Evolutionary conservation across 2,797 vertebrate species (phyloP).

Genomic region (Alca torda): DNA sequence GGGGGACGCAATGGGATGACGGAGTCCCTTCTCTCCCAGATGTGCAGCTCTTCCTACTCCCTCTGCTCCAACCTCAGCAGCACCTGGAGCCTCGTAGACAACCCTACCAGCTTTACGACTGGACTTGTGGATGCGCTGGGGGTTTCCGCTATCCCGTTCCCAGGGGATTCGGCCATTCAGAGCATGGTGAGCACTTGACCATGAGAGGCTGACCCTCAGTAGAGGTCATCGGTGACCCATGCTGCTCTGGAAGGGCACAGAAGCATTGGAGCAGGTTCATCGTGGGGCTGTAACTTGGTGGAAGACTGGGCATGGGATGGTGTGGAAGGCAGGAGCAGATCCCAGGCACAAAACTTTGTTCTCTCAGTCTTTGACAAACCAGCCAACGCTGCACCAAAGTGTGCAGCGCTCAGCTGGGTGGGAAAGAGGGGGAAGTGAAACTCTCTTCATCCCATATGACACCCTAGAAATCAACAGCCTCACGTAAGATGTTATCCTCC

Average conservation of each 20-base stretch:
- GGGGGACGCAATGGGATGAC: neutral
- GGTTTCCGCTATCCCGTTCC: neutral
- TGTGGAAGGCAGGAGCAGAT: neutral
- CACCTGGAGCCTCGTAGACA: slow-evolving; percentile 77
- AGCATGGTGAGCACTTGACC: slow-evolving; percentile 61
- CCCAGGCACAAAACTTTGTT: neutral
- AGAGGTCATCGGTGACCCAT: neutral
- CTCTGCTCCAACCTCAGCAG: slow-evolving; percentile 80
- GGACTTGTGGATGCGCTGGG: neutral
- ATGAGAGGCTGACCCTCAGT: neutral
- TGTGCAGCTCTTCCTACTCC: slow-evolving; percentile 77
- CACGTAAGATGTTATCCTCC: neutral
- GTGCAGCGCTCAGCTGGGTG: neutral
- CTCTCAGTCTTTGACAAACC: neutral
- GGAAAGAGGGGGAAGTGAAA: neutral
- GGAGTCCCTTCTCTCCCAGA: slow-evolving; percentile 48
- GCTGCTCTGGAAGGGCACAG: neutral
- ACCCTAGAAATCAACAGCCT: neutral
- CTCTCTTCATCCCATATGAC: neutral
- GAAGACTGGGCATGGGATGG: rapidly evolving
- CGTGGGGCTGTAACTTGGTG: neutral
- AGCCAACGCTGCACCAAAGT: neutral
- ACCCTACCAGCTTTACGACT: slow-evolving; percentile 19
- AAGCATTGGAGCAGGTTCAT: neutral
- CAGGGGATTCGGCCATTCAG: slow-evolving; percentile 42